Evolutionary conservation across 1,140 invertebrate species (phyloP), one percentile per base, ranked within the genome.

Genomic region (Philopotamus ludificatus): DNA sequence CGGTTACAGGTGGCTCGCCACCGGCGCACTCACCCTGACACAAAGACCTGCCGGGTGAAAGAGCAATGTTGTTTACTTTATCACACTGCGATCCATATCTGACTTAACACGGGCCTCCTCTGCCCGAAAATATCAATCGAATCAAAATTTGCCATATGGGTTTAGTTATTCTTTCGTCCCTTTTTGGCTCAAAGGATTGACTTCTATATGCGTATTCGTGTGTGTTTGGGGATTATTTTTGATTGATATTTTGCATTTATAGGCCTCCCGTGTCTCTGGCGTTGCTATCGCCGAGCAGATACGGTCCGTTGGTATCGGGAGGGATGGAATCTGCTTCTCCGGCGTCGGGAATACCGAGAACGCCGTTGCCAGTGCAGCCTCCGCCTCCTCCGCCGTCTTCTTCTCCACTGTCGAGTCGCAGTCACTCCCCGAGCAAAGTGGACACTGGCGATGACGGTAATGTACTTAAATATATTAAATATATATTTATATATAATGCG

Each of bases 251-350:
- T 54, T 1, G 68, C 59, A 41, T 10, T 73, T 72, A 9, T 74
- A 81, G 79, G 0, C 83, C 83, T 8, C 82, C 82, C 22, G 82
- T 84, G 1, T 83, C 83, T 0, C 71, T 84, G 0, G 82, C 82
- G 0, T 83, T 84, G 80, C 62, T 84, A 2, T 83, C 82, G 1
- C 82, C 83, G 1, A 80, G 77, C 12, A 74, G 82, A 18, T 84
- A 84, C 58, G 74, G 71, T 8, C 76, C 76, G 28, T 58, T 70
- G 28, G 61, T 70, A 18, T 42, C 50, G 16, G 34, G 34, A 15
- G 41, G 54, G 12, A 28, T 58, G 54, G 75, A 76, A 69, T 75
- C 76, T 70, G 63, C 75, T 9, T 71, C 75, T 0, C 70, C 76
- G 1, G 72, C 75, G 0, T 70, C 75, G 16, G 75, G 74, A 3